Evolutionary conservation across 92 coral and sea anemone species (phyloP), one percentile per base, ranked within the genome.

Genomic region (Heliopora coerulea): DNA sequence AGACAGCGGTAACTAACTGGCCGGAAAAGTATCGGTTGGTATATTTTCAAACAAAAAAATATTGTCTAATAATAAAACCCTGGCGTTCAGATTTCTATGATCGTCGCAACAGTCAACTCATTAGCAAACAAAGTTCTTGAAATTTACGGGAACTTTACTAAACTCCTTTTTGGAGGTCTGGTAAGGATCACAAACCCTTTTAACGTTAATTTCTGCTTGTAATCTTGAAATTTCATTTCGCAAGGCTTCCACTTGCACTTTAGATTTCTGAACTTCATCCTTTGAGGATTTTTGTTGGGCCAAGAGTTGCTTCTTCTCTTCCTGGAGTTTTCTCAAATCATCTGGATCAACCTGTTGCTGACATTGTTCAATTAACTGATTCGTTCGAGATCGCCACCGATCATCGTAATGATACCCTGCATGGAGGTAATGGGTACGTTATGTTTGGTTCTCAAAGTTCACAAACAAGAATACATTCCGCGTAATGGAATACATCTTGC

Each of bases 381-480:
- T 93, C 32, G 89, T 83, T 58, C 87, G 80, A 2, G 96, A 79
- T 25, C 89, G 83, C 98, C 96, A 93, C 10, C 98, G 92, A 79
- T n/a, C n/a, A n/a, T n/a, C n/a, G n/a, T n/a, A n/a, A n/a, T n/a
- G n/a, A n/a, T n/a, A n/a, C n/a, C n/a, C n/a, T n/a, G n/a, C n/a
- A n/a, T n/a, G n/a, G n/a, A n/a, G n/a, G n/a, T n/a, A n/a, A n/a
- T n/a, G n/a, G n/a, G n/a, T n/a, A n/a, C n/a, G n/a, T n/a, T n/a
- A n/a, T n/a, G n/a, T n/a, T n/a, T n/a, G n/a, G n/a, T n/a, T n/a
- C n/a, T n/a, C n/a, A n/a, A n/a, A n/a, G n/a, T n/a, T n/a, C n/a
- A n/a, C n/a, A n/a, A n/a, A n/a, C n/a, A n/a, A n/a, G n/a, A n/a
- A n/a, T n/a, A n/a, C n/a, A n/a, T n/a, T n/a, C n/a, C n/a, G n/a